Base-by-base conservation (phyloP, 1,140 invertebrate genomes). In the Drosophila pseudoananassae region DNA sequence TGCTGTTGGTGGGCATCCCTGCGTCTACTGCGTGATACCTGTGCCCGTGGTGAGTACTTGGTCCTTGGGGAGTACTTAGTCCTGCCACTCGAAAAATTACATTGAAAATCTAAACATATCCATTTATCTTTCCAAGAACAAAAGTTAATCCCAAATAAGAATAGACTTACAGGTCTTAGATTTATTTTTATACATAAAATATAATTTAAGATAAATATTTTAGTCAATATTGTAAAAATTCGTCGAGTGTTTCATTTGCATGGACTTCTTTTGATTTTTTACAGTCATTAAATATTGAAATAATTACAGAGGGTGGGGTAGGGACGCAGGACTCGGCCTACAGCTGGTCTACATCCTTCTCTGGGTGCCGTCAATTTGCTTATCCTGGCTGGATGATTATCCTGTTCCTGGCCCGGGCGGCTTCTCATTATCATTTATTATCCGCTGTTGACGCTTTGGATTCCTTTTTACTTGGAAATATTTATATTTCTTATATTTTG, bases 21-120 rank as follows among this genome's bases (percentile, higher is more conserved):
- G 89, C 74, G 84, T 91, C 71, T 91, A 91, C 71, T 91, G 89
- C 77, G 89, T 91, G 17, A 89, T 91, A 83, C 89, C 89, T 56
- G 89, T 91, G 64, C 81, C 81, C 64, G 78, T 91, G 89, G 90
- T 91, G 53, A 91, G 89, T 91, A 23, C 40, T 56, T 52, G n/a
- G n/a, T 45, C 27, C 45, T 66, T 43, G 14, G 40, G 14, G 40
- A 43, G n/a, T 43, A 43, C n/a, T 17, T 14, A 43, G 40, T 43
- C 4, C 40, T 17, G n/a, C n/a, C 40, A 43, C 40, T 43, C 40
- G 14, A 14, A 17, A 14, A 43, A 43, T 15, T 43, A 43, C n/a
- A 17, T 17, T 36, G 31, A 4, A 36, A 4, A 36, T 36, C 33
- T 36, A 36, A 36, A 12, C n/a, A 36, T 36, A 36, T 1, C 10